These are phyloP conservation scores for pig (Sus scrofa) DNA, from an alignment of 2,113 vertebrate genomes.

Conservation along the genomic window T2T-Sscrofa CM000814.6:37518001-37518500, in stretches of 20 bases:
- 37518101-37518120: conserved; percentile 87
- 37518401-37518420: accelerated
- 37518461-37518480: accelerated
- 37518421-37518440: accelerated
- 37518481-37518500: background rate
- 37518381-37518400: background rate
- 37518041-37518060: no score
- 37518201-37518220: background rate
- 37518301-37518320: background rate
- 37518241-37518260: accelerated
- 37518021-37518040: background rate
- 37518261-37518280: background rate
- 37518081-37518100: background rate
- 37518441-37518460: background rate
- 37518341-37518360: no score
- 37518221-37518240: background rate
- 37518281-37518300: background rate
- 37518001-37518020: background rate
- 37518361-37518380: background rate
- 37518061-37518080: background rate
- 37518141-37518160: conserved; percentile 96
- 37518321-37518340: background rate
- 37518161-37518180: conserved; percentile 94
- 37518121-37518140: conserved; percentile 98
- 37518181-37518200: conserved; percentile 86